These are phyloP conservation scores for Priocnemis perturbator DNA, from an alignment of 2,888 invertebrate genomes.

Conservation along the genomic window DNA sequence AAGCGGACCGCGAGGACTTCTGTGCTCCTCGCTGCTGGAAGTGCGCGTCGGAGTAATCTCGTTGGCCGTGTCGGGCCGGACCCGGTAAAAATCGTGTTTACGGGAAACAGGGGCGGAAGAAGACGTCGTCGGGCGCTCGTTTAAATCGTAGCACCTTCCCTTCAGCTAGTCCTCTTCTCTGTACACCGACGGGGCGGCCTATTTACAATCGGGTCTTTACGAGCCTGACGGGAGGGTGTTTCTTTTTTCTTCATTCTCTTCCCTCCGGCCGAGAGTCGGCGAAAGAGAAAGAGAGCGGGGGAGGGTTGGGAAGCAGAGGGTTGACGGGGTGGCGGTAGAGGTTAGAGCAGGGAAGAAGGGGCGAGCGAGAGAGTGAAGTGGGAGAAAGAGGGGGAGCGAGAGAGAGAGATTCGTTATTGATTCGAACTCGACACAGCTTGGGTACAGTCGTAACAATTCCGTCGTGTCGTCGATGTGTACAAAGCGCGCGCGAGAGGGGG, in stretches of 20 bases:
- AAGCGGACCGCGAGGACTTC: too few species aligned
- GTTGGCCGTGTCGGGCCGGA: too few species aligned
- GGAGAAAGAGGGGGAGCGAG: conserved; percentile 25
- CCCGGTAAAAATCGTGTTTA: too few species aligned
- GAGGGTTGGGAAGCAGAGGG: conserved; percentile 10
- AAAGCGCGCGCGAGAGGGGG: conserved; percentile 5
- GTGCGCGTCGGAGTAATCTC: not conserved
- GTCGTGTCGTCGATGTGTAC: conserved; percentile 38
- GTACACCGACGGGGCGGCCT: not conserved
- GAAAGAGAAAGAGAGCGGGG: conserved; percentile 11
- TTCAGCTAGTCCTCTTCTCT: too few species aligned
- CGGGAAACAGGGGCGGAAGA: too few species aligned
- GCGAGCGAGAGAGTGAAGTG: conserved; percentile 14
- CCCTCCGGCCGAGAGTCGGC: conserved; percentile 3
- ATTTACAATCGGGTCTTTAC: conserved; percentile 26
- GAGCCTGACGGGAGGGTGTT: conserved; percentile 12
- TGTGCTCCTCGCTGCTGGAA: too few species aligned
- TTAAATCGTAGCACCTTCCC: too few species aligned
- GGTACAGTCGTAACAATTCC: conserved; percentile 44
- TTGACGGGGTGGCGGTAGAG: not conserved
- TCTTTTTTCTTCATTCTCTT: conserved; percentile 19
- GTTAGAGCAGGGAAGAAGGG: conserved; percentile 10
- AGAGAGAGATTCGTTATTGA: conserved; percentile 58
- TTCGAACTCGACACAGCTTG: conserved; percentile 58
- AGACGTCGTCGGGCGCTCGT: too few species aligned